Evolutionary conservation across 2,797 vertebrate species (phyloP), one percentile per base, ranked within the genome.

Genomic region (Mico argentatus): DNA sequence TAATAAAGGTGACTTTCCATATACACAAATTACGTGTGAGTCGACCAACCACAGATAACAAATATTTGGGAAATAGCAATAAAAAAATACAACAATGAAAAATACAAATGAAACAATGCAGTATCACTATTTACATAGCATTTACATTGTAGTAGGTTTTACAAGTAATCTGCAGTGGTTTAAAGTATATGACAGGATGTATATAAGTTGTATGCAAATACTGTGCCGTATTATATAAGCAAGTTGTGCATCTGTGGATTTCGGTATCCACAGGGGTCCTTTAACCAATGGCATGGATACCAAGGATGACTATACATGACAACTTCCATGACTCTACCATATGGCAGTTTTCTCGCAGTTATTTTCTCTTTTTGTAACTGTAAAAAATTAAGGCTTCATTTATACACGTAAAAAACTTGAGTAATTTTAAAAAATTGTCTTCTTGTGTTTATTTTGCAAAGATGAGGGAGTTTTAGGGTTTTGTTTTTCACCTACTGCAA

Each of bases 391-490:
- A 91, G 41, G 39, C 1, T 85, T 73, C 11, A 33, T 75, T 89
- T 89, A 85, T 61, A 85, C 24, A 61, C 17, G 36, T 12, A 76
- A 50, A 73, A 73, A 33, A 22, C 30, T 79, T 90, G 3, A 70
- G 41, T 59, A 30, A 57, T 39, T n/a, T 75, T 61, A 22, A 20
- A 46, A 83, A 72, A 70, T 26, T 41, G 33, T 80, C 44, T 50
- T 44, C 4, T 76, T 72, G 72, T 81, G 26, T 93, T 93, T 93
- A 52, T 95, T 97, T 61, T 95, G 24, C 64, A 92, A 24, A 39
- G 75, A 93, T 95, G 17, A 97, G 80, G 81, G 96, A 72, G 50
- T 39, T 95, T 86, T 67, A 52, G 83, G 96, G 88, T 90, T 50
- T 87, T 81, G 39, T 81, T 85, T 96, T 75, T 96, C 91, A 95